These are phyloP conservation scores for Aphaenogaster rudis DNA, from an alignment of 1,140 invertebrate species.

Conservation along the genomic window DNA sequence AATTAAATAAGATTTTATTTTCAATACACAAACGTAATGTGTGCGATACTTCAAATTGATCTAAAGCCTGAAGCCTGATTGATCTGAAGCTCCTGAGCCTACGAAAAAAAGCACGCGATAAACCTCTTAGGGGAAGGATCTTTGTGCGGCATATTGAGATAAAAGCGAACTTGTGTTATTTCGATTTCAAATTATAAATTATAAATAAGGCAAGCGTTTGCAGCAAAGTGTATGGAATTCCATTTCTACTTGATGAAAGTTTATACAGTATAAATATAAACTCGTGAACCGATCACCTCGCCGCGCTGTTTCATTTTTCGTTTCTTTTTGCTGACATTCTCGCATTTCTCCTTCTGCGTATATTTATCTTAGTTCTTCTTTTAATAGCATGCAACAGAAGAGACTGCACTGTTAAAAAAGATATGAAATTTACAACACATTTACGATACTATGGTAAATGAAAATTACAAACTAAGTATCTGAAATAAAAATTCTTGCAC, in stretches of 20 bases:
- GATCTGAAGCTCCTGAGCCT: background rate
- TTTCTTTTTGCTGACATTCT: constrained; percentile 20
- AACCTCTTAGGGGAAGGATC: background rate
- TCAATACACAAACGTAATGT: background rate
- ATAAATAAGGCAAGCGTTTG: background rate
- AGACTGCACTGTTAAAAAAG: too few relatives aligned
- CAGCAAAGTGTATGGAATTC: background rate
- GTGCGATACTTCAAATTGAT: background rate
- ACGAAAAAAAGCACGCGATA: background rate
- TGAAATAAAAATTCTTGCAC: too few relatives aligned
- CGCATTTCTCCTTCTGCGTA: constrained; percentile 1
- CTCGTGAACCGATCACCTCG: background rate
- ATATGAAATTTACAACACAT: too few relatives aligned
- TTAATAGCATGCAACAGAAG: background rate
- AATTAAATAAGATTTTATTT: background rate
- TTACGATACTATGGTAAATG: too few relatives aligned
- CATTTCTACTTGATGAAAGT: constrained; percentile 12
- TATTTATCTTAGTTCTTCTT: constrained; percentile 26
- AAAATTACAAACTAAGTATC: too few relatives aligned
- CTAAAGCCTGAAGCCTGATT: background rate
- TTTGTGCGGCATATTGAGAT: background rate
- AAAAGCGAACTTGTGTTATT: background rate
- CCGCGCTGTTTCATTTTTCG: background rate
- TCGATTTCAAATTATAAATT: constrained; percentile 4
- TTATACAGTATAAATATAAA: constrained; percentile 32